Evolutionary conservation across 2,888 invertebrate species (phyloP).

Genomic region (Nudaria mundana): DNA sequence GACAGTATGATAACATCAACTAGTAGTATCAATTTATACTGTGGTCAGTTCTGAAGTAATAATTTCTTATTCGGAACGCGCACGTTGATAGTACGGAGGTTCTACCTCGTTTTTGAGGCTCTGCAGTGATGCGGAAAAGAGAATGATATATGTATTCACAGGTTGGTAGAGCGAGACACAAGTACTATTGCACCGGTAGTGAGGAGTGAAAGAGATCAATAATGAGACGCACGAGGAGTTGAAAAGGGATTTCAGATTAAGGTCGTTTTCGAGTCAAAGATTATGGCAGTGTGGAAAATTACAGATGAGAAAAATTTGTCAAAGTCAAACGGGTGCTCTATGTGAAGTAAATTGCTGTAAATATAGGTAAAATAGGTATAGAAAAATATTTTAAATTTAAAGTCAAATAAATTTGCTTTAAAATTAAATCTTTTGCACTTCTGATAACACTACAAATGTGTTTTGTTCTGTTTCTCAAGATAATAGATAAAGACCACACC

Average conservation of each 20-base stretch:
- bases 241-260: slow-evolving; percentile 82
- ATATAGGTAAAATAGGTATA: too few relatives aligned
- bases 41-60: slow-evolving; percentile 62
- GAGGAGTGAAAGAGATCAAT: slow-evolving; percentile 82
- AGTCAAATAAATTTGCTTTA: too few relatives aligned
- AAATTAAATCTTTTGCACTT: too few relatives aligned
- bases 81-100: slow-evolving; percentile 66
- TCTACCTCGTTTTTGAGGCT: slow-evolving; percentile 79
- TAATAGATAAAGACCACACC: too few relatives aligned
- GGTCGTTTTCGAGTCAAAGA: slow-evolving; percentile 79
- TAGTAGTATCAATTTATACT: slow-evolving; percentile 41
- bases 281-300: slow-evolving; percentile 54
- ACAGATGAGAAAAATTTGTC: slow-evolving; percentile 36
- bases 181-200: slow-evolving; percentile 79
- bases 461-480: too few relatives aligned
- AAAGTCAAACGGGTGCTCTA: too few relatives aligned
- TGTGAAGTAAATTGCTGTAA: too few relatives aligned
- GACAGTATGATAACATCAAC: slow-evolving; percentile 32
- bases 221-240: slow-evolving; percentile 81
- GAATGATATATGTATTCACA: slow-evolving; percentile 41
- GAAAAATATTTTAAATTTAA: too few relatives aligned
- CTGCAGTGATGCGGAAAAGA: slow-evolving; percentile 73
- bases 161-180: slow-evolving; percentile 43
- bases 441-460: too few relatives aligned
- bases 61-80: slow-evolving; percentile 65